Percentiles rank a stretch among this genome's conserved stretches.
Evolutionary conservation across 2,888 invertebrate genomes (phyloP).

Genomic region (Melanostoma mellinum): DNA sequence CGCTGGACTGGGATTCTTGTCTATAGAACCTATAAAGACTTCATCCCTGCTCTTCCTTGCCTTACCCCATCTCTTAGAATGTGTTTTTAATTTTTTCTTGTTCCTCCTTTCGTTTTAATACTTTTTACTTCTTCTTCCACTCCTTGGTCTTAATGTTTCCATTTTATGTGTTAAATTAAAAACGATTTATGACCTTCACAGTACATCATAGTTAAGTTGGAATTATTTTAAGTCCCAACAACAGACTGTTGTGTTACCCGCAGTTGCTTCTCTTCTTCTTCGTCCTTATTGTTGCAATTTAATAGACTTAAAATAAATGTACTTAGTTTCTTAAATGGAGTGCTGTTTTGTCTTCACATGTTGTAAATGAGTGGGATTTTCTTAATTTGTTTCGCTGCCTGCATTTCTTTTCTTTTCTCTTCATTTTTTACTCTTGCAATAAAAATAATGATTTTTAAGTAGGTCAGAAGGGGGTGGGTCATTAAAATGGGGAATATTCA

Average conservation of each 20-base stretch:
- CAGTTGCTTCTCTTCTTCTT: slow-evolving; percentile 13
- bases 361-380: slow-evolving; percentile 2
- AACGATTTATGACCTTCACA: slow-evolving; percentile 70
- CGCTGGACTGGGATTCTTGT: slow-evolving; percentile 25
- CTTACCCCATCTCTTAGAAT: slow-evolving; percentile 17
- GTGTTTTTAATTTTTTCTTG: slow-evolving; percentile 35
- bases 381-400: background rate
- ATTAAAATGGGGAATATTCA: too few species aligned
- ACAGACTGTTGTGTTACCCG: slow-evolving; percentile 42
- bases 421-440: background rate
- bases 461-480: too few species aligned
- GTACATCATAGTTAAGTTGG: slow-evolving; percentile 70
- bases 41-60: slow-evolving; percentile 11
- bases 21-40: slow-evolving; percentile 11
- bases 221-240: slow-evolving; percentile 64
- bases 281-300: slow-evolving; percentile 6
- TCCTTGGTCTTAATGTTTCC: slow-evolving; percentile 44
- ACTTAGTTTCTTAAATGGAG: slow-evolving; percentile 52
- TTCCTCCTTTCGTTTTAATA: slow-evolving; percentile 5
- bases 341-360: slow-evolving; percentile 34
- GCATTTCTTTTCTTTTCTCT: background rate
- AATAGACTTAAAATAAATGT: slow-evolving; percentile 46
- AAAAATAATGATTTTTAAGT: too few species aligned
- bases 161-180: slow-evolving; percentile 70
- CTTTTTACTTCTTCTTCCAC: slow-evolving; percentile 16